phyloP scores from a whole-genome alignment of 2,888 invertebrate genomes.

The Cephus pulcher region DNA sequence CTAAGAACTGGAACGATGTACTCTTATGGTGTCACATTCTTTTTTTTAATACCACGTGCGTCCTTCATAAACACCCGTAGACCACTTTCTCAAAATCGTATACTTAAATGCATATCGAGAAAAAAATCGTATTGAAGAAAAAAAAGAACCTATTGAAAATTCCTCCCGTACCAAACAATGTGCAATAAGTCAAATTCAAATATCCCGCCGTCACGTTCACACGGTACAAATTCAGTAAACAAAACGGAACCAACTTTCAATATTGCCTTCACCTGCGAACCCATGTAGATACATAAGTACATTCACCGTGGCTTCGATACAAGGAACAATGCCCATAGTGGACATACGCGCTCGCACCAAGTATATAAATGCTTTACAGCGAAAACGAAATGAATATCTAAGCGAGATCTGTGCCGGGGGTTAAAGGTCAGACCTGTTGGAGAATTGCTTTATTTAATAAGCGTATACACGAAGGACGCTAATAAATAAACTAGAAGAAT shows the following conservation, averaged over 20 bases:
- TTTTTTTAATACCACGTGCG: neutral
- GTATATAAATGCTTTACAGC: slow-evolving; percentile 5
- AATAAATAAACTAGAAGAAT: slow-evolving; percentile 48
- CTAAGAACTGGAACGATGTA: neutral
- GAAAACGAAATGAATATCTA: slow-evolving; percentile 54
- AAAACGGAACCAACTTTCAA: slow-evolving; percentile 58
- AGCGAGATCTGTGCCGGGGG: slow-evolving; percentile 45
- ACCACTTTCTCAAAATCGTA: neutral
- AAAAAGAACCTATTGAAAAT: neutral
- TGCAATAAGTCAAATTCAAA: neutral
- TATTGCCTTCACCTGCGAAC: slow-evolving; percentile 54
- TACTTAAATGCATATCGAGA: neutral
- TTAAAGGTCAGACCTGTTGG: slow-evolving; percentile 48
- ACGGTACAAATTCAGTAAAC: slow-evolving; percentile 46
- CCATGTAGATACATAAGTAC: slow-evolving; percentile 3
- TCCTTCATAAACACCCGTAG: neutral
- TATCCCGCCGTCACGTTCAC: slow-evolving; percentile 35
- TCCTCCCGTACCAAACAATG: neutral
- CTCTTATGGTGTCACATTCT: neutral
- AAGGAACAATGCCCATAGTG: slow-evolving; percentile 29
- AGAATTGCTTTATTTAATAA: slow-evolving; percentile 64
- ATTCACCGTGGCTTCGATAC: slow-evolving; percentile 13
- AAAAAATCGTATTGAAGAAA: neutral
- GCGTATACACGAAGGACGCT: slow-evolving; percentile 45
- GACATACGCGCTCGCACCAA: slow-evolving; percentile 24